Evolutionary conservation across 2,797 vertebrate species (phyloP).

Genomic region (Sylvilagus floridanus): DNA sequence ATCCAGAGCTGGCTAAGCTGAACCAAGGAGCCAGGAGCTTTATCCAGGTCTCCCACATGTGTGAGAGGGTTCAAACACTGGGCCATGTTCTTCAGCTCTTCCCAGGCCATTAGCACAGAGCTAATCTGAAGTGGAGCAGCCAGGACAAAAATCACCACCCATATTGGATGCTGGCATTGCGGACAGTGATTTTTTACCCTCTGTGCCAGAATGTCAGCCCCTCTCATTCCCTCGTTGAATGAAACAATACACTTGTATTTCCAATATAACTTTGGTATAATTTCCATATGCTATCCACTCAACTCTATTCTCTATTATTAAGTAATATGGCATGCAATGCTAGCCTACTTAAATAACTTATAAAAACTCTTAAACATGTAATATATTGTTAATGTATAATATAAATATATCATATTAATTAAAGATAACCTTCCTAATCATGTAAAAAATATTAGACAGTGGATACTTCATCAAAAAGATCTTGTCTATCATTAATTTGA

Average conservation of each 20-base stretch:
- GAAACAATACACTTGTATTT: neutral
- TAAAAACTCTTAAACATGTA: neutral
- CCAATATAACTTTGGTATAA: neutral
- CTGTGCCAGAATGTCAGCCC: neutral
- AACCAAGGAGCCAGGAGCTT: no score
- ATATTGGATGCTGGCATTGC: no score
- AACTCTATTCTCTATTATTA: neutral
- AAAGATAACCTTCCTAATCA: neutral
- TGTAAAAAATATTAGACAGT: neutral
- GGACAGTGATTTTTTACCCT: no score
- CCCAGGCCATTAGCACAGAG: no score
- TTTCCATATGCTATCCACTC: neutral
- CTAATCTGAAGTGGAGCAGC: no score
- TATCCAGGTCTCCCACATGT: no score
- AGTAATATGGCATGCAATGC: neutral
- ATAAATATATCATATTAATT: neutral
- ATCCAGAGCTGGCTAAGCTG: no score
- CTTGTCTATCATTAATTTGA: slow-evolving; percentile 26
- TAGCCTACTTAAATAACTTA: neutral
- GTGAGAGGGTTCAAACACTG: no score
- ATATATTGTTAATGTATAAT: neutral
- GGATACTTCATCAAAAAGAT: neutral
- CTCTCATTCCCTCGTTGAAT: neutral
- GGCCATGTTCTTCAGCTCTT: no score
- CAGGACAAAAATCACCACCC: no score